Percentiles rank a stretch among this genome's conserved stretches.
Conservation (phyloP, 2,113 vertebrate species). For the Heterochromis multidens region DNA sequence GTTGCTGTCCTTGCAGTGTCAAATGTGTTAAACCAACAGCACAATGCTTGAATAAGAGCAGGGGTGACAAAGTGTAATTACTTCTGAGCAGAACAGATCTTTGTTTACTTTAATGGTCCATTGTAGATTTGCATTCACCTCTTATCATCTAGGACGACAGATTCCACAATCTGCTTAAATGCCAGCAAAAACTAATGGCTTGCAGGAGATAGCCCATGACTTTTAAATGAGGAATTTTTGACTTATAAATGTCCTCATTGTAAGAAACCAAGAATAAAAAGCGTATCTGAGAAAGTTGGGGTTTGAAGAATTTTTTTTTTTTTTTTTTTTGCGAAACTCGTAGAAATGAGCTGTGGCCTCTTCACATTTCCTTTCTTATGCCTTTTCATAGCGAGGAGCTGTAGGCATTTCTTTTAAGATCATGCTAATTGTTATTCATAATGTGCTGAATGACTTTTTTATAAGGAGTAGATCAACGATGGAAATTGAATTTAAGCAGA, state of each 20-base stretch:
- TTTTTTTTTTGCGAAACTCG: neutral
- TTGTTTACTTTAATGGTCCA: slow-evolving; percentile 15
- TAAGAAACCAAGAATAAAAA: neutral
- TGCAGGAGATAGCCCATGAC: neutral
- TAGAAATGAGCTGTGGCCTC: neutral
- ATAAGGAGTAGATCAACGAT: neutral
- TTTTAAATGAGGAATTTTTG: slow-evolving; percentile 1
- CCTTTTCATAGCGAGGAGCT: neutral
- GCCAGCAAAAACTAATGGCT: slow-evolving; percentile 20
- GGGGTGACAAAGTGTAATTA: slow-evolving; percentile 23
- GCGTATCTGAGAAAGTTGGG: neutral
- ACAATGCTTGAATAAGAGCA: neutral
- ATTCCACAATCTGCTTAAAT: slow-evolving; percentile 31
- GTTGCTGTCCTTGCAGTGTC: neutral
- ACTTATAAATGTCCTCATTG: slow-evolving; percentile 12
- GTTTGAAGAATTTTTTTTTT: neutral
- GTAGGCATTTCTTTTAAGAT: neutral
- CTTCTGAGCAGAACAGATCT: neutral
- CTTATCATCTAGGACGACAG: slow-evolving; percentile 22
- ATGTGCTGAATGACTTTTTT: slow-evolving; percentile 8
- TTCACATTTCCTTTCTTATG: slow-evolving; percentile 1
- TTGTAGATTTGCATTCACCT: slow-evolving; percentile 1
- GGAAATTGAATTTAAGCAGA: slow-evolving; percentile 21
- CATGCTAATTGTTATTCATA: slow-evolving; percentile 13
- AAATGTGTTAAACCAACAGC: neutral